Evolutionary conservation across 1,140 invertebrate species (phyloP), one percentile per base, ranked within the genome.

Genomic region (Drosophila ogumai): DNA sequence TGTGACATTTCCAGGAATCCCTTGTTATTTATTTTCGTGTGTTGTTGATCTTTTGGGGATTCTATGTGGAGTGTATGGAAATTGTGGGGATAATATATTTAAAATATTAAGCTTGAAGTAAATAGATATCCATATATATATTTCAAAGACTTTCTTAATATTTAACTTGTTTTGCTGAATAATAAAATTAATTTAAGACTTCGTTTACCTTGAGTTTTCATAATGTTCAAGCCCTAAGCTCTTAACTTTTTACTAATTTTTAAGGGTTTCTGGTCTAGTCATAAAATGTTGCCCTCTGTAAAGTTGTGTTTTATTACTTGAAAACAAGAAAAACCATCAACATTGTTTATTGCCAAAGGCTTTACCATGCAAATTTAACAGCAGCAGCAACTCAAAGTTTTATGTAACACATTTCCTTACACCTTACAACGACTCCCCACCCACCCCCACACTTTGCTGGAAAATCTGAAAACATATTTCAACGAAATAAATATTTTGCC

Each of bases 401-500:
- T 52, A 43, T 25, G 32, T 69, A 52, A 69, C 38, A 34, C 34
- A 34, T 25, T 6, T 47, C 1, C 32, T 25, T 22, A 60, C 32
- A 47, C 44, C 56, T 47, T 38, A 3, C 19, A n/a, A n/a, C n/a
- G n/a, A n/a, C n/a, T n/a, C n/a, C n/a, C n/a, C n/a, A n/a, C n/a
- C n/a, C n/a, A n/a, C n/a, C 0, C 25, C 4, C 15, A 0, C 13
- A 15, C 22, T 15, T 15, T 32, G 5, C 15, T 46, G 22, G 17
- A 47, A 57, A 61, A 57, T 77, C 50, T 50, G 56, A 56, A 69
- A 69, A 75, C 59, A 75, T 64, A 75, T 75, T 75, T 74, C 58
- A 61, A 32, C 74, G 74, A 63, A 77, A 77, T 78, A 77, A 69
- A 77, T 69, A 69, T 78, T 69, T 77, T 69, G 43, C 56, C 73